Evolutionary conservation across 1,140 invertebrate species (phyloP).

Genomic region (Anthonomus grandis): DNA sequence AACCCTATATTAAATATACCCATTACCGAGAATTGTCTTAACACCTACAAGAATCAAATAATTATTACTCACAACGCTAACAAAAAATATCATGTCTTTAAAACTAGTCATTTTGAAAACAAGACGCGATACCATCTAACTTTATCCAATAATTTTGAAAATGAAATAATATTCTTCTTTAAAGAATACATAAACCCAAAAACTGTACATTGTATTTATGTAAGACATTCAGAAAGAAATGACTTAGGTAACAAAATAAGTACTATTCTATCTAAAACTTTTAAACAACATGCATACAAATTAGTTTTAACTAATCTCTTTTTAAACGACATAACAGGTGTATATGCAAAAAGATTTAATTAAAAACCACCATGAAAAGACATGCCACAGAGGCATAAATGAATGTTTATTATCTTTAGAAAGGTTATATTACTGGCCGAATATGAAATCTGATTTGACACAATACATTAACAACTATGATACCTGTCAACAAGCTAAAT

Average conservation of each 20-base stretch:
- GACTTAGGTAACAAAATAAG: too few relatives aligned
- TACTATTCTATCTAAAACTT: too few relatives aligned
- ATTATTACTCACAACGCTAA: constrained; percentile 13
- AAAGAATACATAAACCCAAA: too few relatives aligned
- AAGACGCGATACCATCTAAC: too few relatives aligned
- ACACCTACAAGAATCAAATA: not conserved
- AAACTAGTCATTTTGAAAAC: not conserved
- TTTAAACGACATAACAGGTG: not conserved
- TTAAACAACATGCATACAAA: not conserved
- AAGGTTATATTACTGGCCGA: constrained; percentile 15
- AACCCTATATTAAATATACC: too few relatives aligned
- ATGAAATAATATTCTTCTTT: too few relatives aligned
- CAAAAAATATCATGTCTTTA: constrained; percentile 12
- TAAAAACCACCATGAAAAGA: constrained; percentile 15
- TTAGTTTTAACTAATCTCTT: too few relatives aligned
- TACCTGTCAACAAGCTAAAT: too few relatives aligned
- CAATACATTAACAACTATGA: constrained; percentile 26
- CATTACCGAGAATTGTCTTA: not conserved
- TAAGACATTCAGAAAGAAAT: too few relatives aligned
- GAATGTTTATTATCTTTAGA: constrained; percentile 19
- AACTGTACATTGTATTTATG: too few relatives aligned
- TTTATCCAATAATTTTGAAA: too few relatives aligned
- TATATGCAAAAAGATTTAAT: not conserved
- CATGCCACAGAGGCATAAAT: constrained; percentile 22
- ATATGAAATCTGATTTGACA: constrained; percentile 10